Evolutionary conservation across 2,797 vertebrate species (phyloP).

Genomic region (Sebastes diploproa): DNA sequence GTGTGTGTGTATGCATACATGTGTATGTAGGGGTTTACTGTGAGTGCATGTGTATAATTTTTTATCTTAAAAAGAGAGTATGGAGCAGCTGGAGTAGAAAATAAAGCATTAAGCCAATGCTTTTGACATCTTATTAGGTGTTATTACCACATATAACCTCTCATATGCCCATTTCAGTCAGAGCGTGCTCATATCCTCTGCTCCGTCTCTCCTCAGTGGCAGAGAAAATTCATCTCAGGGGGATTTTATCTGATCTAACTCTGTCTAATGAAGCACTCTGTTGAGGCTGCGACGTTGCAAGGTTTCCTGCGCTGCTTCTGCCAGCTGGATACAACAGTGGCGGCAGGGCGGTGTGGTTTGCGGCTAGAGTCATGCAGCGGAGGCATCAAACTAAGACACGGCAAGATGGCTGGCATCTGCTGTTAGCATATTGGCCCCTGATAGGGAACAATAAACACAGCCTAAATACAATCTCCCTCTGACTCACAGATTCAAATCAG

Average conservation of each 20-base stretch:
- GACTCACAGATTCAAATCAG: conserved; percentile 57
- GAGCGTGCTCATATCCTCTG: conserved; percentile 23
- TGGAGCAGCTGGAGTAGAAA: conserved; percentile 29
- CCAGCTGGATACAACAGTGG: conserved; percentile 49
- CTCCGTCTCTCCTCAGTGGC: conserved; percentile 27
- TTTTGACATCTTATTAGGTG: conserved; percentile 59
- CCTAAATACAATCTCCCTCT: conserved; percentile 50
- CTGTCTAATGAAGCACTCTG: conserved; percentile 64
- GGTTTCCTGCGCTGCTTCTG: conserved; percentile 30
- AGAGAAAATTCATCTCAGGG: conserved; percentile 55
- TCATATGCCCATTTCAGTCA: conserved; percentile 39
- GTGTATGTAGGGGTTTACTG: not conserved
- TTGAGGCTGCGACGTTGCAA: conserved; percentile 19
- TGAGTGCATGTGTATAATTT: not conserved
- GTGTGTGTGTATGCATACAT: not conserved
- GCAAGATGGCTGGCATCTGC: conserved; percentile 62
- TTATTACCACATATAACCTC: conserved; percentile 50
- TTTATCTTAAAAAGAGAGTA: not conserved
- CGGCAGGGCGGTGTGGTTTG: conserved; percentile 17
- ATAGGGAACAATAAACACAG: conserved; percentile 68
- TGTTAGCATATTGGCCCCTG: conserved; percentile 58
- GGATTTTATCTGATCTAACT: conserved; percentile 68
- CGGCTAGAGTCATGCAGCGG: conserved; percentile 36
- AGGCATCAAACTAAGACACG: conserved; percentile 59
- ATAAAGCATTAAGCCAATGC: conserved; percentile 29